Evolutionary conservation across 23 tunicate genomes (phyloP), one percentile per base, ranked within the genome.

Genomic region (Styela plicata): DNA sequence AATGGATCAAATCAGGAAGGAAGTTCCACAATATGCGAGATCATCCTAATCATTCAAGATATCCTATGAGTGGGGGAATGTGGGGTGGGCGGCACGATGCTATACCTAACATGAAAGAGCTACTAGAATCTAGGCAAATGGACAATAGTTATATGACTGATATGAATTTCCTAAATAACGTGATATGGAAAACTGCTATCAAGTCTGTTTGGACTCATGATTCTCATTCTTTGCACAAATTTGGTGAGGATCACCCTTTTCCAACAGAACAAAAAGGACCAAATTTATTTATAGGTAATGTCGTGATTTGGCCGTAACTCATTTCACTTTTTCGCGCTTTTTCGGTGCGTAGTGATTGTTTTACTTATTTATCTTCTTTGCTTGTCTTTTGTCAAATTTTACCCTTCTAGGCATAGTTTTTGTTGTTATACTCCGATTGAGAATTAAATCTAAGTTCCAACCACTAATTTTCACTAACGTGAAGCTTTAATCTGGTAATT

Each of bases 1-100:
- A 71, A 30, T 71, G 77, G 77, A 33, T 71, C 5, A 17, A 27
- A 71, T 71, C 77, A 21, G 77, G 77, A 16, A 71, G 77, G 17
- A 71, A 71, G 37, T 71, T 71, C 17, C 77, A 71, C 77, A 34
- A 28, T 5, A 71, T 71, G 77, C 77, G 77, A 19, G 77, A 71
- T 32, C 35, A 71, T 29, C 77, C 77, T 27, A 33, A 71, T 28
- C 77, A 71, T 32, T 71, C 77, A 3, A 26, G 32, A 30, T 34
- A 71, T 32, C 36, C 77, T 16, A 71, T 71, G 37, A 71, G 34
- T 17, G 77, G 77, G 5, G 36, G 34, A 34, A 71, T 71, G 77
- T 71, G 77, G 77, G 77, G 77, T 21, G 77, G 77, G 29, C 34
- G 29, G 17, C 36, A 34, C 7, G 34, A 71, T 32, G 32, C 77